Evolutionary conservation across 2,797 vertebrate genomes (phyloP).

Genomic region (Danio aesculapii): DNA sequence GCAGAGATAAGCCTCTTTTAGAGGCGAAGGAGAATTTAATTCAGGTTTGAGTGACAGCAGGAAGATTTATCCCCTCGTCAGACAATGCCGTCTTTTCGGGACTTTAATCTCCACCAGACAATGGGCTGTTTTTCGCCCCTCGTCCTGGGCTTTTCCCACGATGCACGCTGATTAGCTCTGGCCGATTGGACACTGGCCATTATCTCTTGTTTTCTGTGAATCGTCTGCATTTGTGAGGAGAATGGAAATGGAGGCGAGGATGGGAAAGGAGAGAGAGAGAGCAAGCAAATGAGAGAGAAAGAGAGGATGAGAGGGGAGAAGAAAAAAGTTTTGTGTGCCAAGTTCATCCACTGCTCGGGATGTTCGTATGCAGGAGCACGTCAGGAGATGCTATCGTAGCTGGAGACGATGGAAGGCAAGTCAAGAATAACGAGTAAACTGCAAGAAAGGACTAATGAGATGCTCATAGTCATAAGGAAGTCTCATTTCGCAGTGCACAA

Average conservation of each 20-base stretch:
- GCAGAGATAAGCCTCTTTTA: slow-evolving; percentile 99
- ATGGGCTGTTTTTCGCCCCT: slow-evolving; percentile 90
- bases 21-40: slow-evolving; percentile 97
- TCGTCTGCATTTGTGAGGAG: slow-evolving; percentile 74
- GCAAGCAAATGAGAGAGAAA: slow-evolving; percentile 54
- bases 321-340: slow-evolving; percentile 50
- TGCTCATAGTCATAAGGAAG: no score
- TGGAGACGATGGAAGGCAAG: neutral
- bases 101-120: slow-evolving; percentile 98
- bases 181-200: slow-evolving; percentile 88
- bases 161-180: slow-evolving; percentile 91
- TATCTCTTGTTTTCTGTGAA: slow-evolving; percentile 86
- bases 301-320: slow-evolving; percentile 53
- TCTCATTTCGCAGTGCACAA: no score
- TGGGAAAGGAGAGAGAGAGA: slow-evolving; percentile 38
- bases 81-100: slow-evolving; percentile 95
- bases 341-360: slow-evolving; percentile 46
- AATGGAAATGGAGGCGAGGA: slow-evolving; percentile 62
- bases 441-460: slow-evolving; percentile 28
- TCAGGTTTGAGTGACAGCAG: slow-evolving; percentile 99
- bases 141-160: slow-evolving; percentile 95
- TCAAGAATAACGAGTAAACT: slow-evolving; percentile 25
- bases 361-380: slow-evolving; percentile 49
- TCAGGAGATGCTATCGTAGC: slow-evolving; percentile 46
- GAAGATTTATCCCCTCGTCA: slow-evolving; percentile 96